Base-by-base conservation (phyloP, 92 coral and sea anemone genomes). In the Epizoanthus rinbou region DNA sequence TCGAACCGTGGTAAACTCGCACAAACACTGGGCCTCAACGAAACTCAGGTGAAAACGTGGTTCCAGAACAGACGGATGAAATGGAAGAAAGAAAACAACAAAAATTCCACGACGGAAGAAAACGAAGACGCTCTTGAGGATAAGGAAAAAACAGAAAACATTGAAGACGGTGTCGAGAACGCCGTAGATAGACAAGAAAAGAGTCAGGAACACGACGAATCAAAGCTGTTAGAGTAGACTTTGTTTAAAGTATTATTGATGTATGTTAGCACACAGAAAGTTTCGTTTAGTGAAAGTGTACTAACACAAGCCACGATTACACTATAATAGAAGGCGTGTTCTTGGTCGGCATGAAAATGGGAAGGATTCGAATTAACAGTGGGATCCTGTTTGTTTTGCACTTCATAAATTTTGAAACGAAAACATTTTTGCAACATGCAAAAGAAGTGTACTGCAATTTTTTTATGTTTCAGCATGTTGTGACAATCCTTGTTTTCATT, bases 11-110 rank as follows among this genome's bases (percentile, higher is more conserved):
- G 97, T 25, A 94, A 94, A 70, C 93, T 97, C 15, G 99, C 99
- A 56, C 99, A 97, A 52, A 97, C 93, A 53, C 86, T 97, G 73
- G 98, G 94, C 31, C 88, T 97, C 68, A 97, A 97, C 73, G 99
- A 97, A 62, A 95, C 99, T 0, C 99, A 97, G 69, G 98, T 97
- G 4, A 97, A 97, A 85, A 97, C 99, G 10, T 97, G 99, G 99
- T 97, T 97, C 56, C 99, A 97, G 80, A 97, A 97, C 86, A 79
- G 99, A 74, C 76, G 99, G 28, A 97, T 97, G 99, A 97, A 97
- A 80, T 94, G 98, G 98, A 97, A 97, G 82, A 97, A 97, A 57
- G 98, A 97, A 70, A 90, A 88, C 74, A 85, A 87, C 39, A 89
- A 89, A 60, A 87, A 41, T 14, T 41, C 90, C 11, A 70, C 80